Percentiles rank a stretch among this genome's conserved stretches.
These are phyloP conservation scores for Calyptomena viridis DNA, from an alignment of 2,113 vertebrate genomes.

Conservation along the genomic window DNA sequence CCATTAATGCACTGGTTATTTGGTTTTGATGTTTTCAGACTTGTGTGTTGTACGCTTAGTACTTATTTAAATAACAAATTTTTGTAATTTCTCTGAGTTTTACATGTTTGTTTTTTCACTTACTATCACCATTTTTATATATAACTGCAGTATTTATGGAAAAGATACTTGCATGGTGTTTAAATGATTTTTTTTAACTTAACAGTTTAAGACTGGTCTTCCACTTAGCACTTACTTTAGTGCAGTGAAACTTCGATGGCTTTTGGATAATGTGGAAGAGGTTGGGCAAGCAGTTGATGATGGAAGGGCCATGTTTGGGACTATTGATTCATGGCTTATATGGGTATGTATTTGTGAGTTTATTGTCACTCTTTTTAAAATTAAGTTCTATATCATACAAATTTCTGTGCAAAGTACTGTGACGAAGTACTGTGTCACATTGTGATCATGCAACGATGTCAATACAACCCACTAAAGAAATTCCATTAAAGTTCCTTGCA, in stretches of 20 bases:
- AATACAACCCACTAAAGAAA: background rate
- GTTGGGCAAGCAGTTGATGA: slow-evolving; percentile 79
- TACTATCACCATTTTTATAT: background rate
- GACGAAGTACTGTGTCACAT: too few species aligned
- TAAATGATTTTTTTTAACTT: background rate
- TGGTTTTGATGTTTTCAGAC: background rate
- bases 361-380: background rate
- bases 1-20: background rate
- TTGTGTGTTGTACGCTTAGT: background rate
- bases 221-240: slow-evolving; percentile 98
- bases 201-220: slow-evolving; percentile 91
- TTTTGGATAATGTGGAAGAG: slow-evolving; percentile 88
- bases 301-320: slow-evolving; percentile 88
- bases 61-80: background rate
- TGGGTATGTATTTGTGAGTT: slow-evolving; percentile 81
- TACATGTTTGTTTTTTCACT: background rate
- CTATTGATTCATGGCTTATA: slow-evolving; percentile 97
- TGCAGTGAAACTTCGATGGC: slow-evolving; percentile 93
- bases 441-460: background rate
- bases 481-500: background rate
- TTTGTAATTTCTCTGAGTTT: background rate
- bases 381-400: background rate
- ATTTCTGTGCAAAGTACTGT: background rate
- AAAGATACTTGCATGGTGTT: background rate
- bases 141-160: background rate